These are phyloP conservation scores for Cairina moschata DNA, from an alignment of 2,113 vertebrate genomes.

Conservation along the genomic window DNA sequence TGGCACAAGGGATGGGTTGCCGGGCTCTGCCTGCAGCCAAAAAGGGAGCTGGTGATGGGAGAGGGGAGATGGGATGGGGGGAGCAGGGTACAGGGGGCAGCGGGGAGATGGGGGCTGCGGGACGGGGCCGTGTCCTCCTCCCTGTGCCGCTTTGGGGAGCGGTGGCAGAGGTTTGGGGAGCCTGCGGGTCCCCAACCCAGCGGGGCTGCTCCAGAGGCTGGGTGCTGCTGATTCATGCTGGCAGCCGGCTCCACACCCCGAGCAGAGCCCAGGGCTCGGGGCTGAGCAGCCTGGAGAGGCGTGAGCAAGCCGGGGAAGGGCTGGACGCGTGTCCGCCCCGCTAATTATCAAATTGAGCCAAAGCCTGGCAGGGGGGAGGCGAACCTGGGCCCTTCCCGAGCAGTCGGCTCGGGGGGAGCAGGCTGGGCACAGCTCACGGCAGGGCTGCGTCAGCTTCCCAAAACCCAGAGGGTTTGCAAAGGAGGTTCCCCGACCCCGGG, in stretches of 20 bases:
- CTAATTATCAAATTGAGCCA: background rate
- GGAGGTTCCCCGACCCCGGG: background rate
- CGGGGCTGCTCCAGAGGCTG: fast-evolving
- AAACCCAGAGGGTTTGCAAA: background rate
- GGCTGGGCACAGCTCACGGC: background rate
- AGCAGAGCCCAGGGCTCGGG: background rate
- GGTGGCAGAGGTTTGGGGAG: fast-evolving
- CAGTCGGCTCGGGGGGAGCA: fast-evolving
- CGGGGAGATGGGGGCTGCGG: background rate
- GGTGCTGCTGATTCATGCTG: conserved; percentile 47
- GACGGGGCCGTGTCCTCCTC: background rate
- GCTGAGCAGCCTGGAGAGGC: background rate
- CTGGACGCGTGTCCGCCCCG: background rate
- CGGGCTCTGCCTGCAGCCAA: background rate
- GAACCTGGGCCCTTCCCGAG: background rate
- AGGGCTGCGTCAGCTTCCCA: background rate
- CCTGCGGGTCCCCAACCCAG: background rate
- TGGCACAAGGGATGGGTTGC: background rate
- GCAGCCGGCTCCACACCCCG: background rate
- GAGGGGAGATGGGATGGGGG: background rate
- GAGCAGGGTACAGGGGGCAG: background rate
- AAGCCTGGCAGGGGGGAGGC: background rate
- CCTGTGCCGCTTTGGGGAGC: background rate
- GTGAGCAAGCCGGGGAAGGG: background rate
- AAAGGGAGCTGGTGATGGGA: background rate